Conservation (phyloP, 23 tunicate species). For the Phallusia fumigata region DNA sequence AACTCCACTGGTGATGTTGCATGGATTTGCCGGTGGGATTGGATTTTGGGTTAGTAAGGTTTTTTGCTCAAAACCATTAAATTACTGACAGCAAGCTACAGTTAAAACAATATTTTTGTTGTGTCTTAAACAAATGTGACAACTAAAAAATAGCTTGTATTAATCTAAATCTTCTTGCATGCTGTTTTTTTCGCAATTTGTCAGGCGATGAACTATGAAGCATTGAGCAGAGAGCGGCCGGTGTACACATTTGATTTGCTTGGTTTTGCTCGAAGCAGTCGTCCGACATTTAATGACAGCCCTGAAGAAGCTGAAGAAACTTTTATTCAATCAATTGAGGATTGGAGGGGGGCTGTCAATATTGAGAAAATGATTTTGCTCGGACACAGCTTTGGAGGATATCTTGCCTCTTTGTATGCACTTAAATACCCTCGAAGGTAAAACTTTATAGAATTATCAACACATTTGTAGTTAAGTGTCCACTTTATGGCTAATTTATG, state of each 20-base stretch:
- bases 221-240: conserved; percentile 25
- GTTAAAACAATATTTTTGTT: too few relatives aligned
- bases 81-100: too few relatives aligned
- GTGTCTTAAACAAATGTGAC: too few relatives aligned
- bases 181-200: too few relatives aligned
- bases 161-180: too few relatives aligned
- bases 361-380: conserved; percentile 46
- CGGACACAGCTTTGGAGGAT: conserved; percentile 69
- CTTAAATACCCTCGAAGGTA: conserved; percentile 45
- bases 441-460: too few relatives aligned
- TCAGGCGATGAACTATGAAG: conserved; percentile 48
- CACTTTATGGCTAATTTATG: too few relatives aligned
- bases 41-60: conserved; percentile 41
- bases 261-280: conserved; percentile 57
- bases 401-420: conserved; percentile 47
- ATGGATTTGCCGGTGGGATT: conserved; percentile 59
- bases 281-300: conserved; percentile 32
- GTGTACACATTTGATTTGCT: conserved; percentile 49
- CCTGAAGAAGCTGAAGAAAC: conserved; percentile 24
- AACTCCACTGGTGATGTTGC: conserved; percentile 50
- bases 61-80: too few relatives aligned
- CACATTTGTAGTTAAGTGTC: too few relatives aligned
- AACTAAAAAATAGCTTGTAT: too few relatives aligned
- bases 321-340: conserved; percentile 46
- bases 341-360: conserved; percentile 44